Conservation (phyloP, 2,797 vertebrate genomes). For the Echiichthys vipera region DNA sequence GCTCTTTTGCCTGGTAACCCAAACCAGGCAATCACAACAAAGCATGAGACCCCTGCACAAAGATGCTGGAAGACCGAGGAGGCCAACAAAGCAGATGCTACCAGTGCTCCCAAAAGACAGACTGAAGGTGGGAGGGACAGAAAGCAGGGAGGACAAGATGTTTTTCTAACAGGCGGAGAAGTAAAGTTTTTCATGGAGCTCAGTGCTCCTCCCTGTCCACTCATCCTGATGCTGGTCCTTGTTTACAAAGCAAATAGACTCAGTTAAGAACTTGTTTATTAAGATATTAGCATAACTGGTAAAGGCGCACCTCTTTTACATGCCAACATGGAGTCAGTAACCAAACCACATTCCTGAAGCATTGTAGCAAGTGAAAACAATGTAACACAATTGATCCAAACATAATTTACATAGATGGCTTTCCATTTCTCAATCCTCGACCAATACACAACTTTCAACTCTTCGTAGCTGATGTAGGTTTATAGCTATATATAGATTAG, state of each 20-base stretch:
- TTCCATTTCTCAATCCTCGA: background rate
- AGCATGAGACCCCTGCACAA: conserved; percentile 71
- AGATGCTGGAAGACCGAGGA: conserved; percentile 62
- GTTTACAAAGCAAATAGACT: conserved; percentile 70
- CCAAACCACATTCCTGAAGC: conserved; percentile 25
- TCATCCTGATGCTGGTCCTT: conserved; percentile 31
- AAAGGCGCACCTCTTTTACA: conserved; percentile 34
- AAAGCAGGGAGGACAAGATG: conserved; percentile 7
- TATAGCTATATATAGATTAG: background rate
- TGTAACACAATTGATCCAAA: background rate
- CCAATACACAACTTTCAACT: background rate
- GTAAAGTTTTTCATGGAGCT: conserved; percentile 16
- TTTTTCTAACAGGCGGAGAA: conserved; percentile 32
- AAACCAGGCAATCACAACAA: conserved; percentile 82
- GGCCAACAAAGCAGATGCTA: conserved; percentile 45
- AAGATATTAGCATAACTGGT: conserved; percentile 56
- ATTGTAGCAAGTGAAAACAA: conserved; percentile 11
- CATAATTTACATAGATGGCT: background rate
- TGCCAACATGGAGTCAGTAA: conserved; percentile 27
- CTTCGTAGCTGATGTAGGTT: background rate
- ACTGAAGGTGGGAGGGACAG: conserved; percentile 23
- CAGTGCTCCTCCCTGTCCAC: conserved; percentile 17
- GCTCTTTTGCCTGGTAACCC: conserved; percentile 75
- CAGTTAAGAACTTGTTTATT: conserved; percentile 34
- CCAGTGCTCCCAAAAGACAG: conserved; percentile 40